Percentiles rank a stretch among this genome's conserved stretches.
phyloP scores from a whole-genome alignment of 2,888 invertebrate species.

The Agriopis marginaria region DNA sequence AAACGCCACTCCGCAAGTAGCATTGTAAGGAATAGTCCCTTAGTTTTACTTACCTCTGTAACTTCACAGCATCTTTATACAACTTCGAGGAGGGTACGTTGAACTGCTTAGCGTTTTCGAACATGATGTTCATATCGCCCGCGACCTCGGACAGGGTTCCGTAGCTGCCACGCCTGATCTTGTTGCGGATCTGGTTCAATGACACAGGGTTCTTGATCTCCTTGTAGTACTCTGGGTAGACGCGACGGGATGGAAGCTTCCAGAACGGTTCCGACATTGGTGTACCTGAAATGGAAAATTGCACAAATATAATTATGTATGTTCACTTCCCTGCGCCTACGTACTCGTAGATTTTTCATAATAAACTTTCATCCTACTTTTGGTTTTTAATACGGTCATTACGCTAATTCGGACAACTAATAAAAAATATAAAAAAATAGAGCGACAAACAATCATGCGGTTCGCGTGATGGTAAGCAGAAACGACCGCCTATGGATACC shows the following conservation, averaged over 20 bases:
- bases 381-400: too few relatives aligned
- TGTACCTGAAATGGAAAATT: slow-evolving; percentile 82
- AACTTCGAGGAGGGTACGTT: slow-evolving; percentile 92
- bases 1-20: too few relatives aligned
- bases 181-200: slow-evolving; percentile 94
- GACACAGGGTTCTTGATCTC: slow-evolving; percentile 98
- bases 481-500: too few relatives aligned
- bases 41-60: slow-evolving; percentile 87
- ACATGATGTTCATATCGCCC: slow-evolving; percentile 97
- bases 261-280: slow-evolving; percentile 96
- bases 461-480: too few relatives aligned
- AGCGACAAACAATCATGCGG: too few relatives aligned
- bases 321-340: too few relatives aligned
- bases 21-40: too few relatives aligned
- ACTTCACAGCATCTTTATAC: slow-evolving; percentile 93
- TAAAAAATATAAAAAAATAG: too few relatives aligned
- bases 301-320: too few relatives aligned
- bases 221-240: slow-evolving; percentile 98
- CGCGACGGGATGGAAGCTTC: slow-evolving; percentile 95
- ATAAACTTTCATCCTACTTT: too few relatives aligned
- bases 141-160: slow-evolving; percentile 95
- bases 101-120: slow-evolving; percentile 97
- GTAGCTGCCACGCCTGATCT: slow-evolving; percentile 93
- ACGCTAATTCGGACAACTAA: too few relatives aligned
- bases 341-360: too few relatives aligned